Percentiles rank a stretch among this genome's conserved stretches.
Evolutionary conservation across 2,113 vertebrate genomes (phyloP).

Genomic region (Eublepharis macularius): DNA sequence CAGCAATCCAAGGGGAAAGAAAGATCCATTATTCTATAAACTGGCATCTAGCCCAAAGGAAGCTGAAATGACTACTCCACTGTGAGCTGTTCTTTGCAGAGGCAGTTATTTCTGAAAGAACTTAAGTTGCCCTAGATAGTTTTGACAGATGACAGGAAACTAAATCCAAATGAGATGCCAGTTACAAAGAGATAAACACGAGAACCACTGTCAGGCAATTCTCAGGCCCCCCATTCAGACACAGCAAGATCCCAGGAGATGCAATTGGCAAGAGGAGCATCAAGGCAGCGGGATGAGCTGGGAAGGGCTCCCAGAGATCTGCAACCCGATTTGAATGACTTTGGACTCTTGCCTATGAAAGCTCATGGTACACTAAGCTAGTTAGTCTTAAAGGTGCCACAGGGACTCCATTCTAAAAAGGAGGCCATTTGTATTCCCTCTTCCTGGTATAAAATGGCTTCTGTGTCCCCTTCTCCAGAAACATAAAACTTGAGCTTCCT

Average conservation of each 20-base stretch:
- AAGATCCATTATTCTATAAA: conserved; percentile 50
- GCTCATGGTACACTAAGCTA: conserved; percentile 2
- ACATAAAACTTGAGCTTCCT: conserved; percentile 13
- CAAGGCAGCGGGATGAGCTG: conserved; percentile 31
- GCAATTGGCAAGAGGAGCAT: conserved; percentile 38
- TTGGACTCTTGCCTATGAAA: conserved; percentile 23
- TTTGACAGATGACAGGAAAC: conserved; percentile 60
- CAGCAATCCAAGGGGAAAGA: conserved; percentile 47
- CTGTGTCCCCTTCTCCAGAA: conserved; percentile 22
- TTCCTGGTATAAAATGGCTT: not conserved
- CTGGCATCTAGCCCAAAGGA: conserved; percentile 52
- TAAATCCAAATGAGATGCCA: conserved; percentile 59
- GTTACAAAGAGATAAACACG: conserved; percentile 40
- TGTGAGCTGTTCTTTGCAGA: conserved; percentile 33
- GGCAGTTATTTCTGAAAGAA: conserved; percentile 64
- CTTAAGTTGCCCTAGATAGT: conserved; percentile 57
- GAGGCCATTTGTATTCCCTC: conserved; percentile 6
- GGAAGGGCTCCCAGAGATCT: conserved; percentile 35
- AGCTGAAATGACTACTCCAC: conserved; percentile 52
- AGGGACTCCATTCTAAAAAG: conserved; percentile 10
- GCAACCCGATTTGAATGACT: conserved; percentile 31
- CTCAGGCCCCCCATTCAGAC: conserved; percentile 32
- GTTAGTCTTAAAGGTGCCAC: conserved; percentile 18
- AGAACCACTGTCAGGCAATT: conserved; percentile 43
- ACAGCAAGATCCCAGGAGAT: conserved; percentile 32